phyloP scores from a whole-genome alignment of 35 echinoderm and acorn worm genomes.

The Ophiothrix spiculata region DNA sequence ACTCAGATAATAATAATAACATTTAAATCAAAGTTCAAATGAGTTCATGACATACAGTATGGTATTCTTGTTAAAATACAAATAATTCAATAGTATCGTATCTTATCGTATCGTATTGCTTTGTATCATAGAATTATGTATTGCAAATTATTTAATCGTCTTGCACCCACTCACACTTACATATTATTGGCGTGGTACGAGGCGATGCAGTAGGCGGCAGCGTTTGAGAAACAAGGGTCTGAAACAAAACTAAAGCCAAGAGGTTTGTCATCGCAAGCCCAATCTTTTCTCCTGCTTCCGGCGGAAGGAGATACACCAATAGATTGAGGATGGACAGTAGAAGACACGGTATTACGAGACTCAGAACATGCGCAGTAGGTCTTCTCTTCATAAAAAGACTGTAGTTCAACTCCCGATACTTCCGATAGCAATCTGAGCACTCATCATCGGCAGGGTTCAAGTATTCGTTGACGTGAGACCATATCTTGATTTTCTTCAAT shows the following conservation, averaged over 20 bases:
- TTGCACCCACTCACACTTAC: too few relatives aligned
- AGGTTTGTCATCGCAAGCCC: slow-evolving; percentile 35
- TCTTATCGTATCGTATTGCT: too few relatives aligned
- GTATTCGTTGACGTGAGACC: not conserved
- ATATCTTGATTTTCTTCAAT: not conserved
- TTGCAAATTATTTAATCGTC: too few relatives aligned
- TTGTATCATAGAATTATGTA: too few relatives aligned
- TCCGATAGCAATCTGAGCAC: too few relatives aligned
- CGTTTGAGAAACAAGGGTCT: slow-evolving; percentile 21
- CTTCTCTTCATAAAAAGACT: slow-evolving; percentile 12
- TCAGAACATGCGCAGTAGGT: slow-evolving; percentile 55
- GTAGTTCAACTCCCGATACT: not conserved
- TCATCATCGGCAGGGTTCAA: too few relatives aligned
- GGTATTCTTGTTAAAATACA: too few relatives aligned
- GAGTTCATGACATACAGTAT: too few relatives aligned
- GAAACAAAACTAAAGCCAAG: slow-evolving; percentile 48
- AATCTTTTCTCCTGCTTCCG: slow-evolving; percentile 64
- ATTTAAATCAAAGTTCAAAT: too few relatives aligned
- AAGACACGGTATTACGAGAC: slow-evolving; percentile 55
- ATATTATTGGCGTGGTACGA: slow-evolving; percentile 27
- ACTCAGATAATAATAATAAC: too few relatives aligned
- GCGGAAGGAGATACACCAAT: slow-evolving; percentile 62
- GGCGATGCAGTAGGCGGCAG: slow-evolving; percentile 35
- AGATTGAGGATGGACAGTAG: slow-evolving; percentile 59
- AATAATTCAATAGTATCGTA: too few relatives aligned